Conservation (phyloP, 2,113 vertebrate genomes). For the Corythornis vintsioides region DNA sequence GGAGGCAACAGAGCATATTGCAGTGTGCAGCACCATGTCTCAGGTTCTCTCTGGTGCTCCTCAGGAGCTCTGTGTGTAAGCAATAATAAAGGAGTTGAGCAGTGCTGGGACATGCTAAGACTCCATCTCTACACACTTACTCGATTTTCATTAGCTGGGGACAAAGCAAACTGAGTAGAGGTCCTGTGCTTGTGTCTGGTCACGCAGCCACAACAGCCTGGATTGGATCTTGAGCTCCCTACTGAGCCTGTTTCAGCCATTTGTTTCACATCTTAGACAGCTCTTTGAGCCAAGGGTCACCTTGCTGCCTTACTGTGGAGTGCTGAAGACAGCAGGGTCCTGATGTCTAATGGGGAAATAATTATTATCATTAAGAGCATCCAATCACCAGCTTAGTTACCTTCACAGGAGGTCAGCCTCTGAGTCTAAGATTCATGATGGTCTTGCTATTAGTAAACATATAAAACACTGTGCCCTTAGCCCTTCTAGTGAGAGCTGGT, state of each 20-base stretch:
- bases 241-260: neutral
- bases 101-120: neutral
- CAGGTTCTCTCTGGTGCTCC: neutral
- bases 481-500: neutral
- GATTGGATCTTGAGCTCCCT: neutral
- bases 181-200: neutral
- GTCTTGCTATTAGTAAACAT: neutral
- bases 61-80: neutral
- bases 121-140: neutral
- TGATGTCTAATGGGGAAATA: neutral
- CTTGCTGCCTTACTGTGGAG: neutral
- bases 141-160: neutral
- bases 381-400: neutral
- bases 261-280: neutral
- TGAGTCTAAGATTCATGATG: neutral
- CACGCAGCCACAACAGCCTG: rapidly evolving
- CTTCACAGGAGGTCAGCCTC: neutral
- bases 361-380: slow-evolving; percentile 20
- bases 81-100: neutral
- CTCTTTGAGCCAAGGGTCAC: neutral
- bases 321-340: neutral
- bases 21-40: rapidly evolving
- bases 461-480: neutral
- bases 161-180: neutral
- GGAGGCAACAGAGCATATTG: neutral